Evolutionary conservation across 1,140 invertebrate species (phyloP).

Genomic region (Danaus melanippus): DNA sequence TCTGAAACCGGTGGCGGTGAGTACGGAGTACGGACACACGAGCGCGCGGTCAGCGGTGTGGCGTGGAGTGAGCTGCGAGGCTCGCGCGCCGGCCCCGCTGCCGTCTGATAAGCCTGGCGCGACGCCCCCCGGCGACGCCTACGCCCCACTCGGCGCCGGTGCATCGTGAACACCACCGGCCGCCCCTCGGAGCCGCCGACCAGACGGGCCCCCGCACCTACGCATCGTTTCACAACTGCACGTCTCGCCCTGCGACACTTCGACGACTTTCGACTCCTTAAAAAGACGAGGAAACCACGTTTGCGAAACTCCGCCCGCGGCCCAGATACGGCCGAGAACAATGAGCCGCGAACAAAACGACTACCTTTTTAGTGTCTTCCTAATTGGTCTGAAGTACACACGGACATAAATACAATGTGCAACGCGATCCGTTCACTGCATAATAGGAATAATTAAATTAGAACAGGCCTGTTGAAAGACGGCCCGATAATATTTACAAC

Average conservation of each 20-base stretch:
- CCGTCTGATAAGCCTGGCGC: conserved; percentile 68
- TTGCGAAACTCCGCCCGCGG: conserved; percentile 52
- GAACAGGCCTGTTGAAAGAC: conserved; percentile 46
- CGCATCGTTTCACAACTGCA: conserved; percentile 62
- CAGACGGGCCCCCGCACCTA: conserved; percentile 62
- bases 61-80: conserved; percentile 54
- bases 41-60: conserved; percentile 57
- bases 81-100: conserved; percentile 63
- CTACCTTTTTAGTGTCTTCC: conserved; percentile 61
- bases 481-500: conserved; percentile 30
- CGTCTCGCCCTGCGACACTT: conserved; percentile 38
- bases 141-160: conserved; percentile 62
- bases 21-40: conserved; percentile 42
- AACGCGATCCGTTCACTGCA: conserved; percentile 58
- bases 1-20: conserved; percentile 60
- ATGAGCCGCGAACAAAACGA: conserved; percentile 54
- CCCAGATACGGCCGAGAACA: conserved; percentile 61
- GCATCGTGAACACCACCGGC: conserved; percentile 55
- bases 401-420: conserved; percentile 62
- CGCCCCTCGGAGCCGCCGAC: conserved; percentile 45
- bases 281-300: conserved; percentile 58
- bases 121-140: conserved; percentile 69
- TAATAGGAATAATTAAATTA: conserved; percentile 69
- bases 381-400: conserved; percentile 56
- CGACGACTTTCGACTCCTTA: conserved; percentile 66